Evolutionary conservation across 2,888 invertebrate genomes (phyloP).

Genomic region (Cremastobaeus sp.): DNA sequence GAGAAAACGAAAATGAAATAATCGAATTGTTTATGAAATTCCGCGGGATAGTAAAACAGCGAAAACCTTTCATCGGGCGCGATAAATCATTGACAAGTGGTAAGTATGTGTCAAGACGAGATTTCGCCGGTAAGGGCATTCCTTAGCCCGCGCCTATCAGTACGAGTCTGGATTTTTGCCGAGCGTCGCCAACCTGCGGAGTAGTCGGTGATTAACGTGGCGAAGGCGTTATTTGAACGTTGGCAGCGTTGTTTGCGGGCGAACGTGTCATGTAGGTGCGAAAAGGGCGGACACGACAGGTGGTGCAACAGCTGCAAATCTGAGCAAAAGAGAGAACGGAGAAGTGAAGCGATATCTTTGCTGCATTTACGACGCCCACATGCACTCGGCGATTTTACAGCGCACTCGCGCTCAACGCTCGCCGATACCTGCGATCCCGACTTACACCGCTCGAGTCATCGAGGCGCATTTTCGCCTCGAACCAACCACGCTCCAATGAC

Average conservation of each 20-base stretch:
- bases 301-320: conserved; percentile 71
- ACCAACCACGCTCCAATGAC: conserved; percentile 34
- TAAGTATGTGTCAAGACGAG: conserved; percentile 16
- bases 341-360: conserved; percentile 64
- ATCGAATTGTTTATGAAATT: conserved; percentile 5
- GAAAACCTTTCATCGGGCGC: conserved; percentile 4
- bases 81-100: conserved; percentile 20
- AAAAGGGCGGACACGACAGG: conserved; percentile 72
- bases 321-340: conserved; percentile 64
- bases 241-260: conserved; percentile 37
- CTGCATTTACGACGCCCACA: conserved; percentile 64
- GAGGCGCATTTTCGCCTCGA: conserved; percentile 29
- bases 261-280: conserved; percentile 64
- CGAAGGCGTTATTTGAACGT: conserved; percentile 56
- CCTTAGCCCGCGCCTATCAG: conserved; percentile 16
- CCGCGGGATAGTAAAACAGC: conserved; percentile 1
- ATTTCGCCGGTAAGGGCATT: conserved; percentile 25
- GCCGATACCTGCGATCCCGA: conserved; percentile 33
- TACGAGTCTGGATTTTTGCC: conserved; percentile 25
- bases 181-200: conserved; percentile 41
- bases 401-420: conserved; percentile 17
- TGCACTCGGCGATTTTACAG: conserved; percentile 51
- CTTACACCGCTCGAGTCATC: conserved; percentile 40
- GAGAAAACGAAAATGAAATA: neutral
- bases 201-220: conserved; percentile 58